Percentiles rank a stretch among this genome's conserved stretches.
These are phyloP conservation scores for Leucophenga montana DNA, from an alignment of 2,888 invertebrate species.

Conservation along the genomic window DNA sequence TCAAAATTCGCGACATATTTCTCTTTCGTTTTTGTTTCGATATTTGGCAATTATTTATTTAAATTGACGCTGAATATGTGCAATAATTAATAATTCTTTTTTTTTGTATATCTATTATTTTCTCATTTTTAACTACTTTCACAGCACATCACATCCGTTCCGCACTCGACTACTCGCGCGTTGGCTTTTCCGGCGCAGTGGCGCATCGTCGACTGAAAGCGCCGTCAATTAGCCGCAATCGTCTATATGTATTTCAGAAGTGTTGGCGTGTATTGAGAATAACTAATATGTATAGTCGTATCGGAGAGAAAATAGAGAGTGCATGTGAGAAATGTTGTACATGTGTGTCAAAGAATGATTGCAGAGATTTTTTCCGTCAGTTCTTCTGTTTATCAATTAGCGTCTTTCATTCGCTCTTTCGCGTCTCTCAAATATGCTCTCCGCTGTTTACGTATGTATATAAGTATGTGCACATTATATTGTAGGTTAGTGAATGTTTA, in stretches of 20 bases:
- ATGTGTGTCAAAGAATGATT: too few species aligned
- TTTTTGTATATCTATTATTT: neutral
- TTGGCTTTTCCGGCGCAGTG: neutral
- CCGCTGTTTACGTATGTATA: too few species aligned
- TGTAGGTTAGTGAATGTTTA: neutral
- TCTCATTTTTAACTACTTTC: slow-evolving; percentile 13
- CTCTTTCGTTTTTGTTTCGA: slow-evolving; percentile 20
- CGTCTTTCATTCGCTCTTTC: neutral
- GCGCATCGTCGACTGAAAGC: slow-evolving; percentile 10
- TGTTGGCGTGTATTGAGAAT: neutral
- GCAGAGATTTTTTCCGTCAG: too few species aligned
- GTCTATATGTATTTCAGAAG: neutral
- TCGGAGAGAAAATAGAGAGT: too few species aligned
- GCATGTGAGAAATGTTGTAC: too few species aligned
- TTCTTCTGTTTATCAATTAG: slow-evolving; percentile 8
- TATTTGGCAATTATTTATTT: slow-evolving; percentile 28
- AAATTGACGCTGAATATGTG: slow-evolving; percentile 5
- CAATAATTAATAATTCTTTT: neutral
- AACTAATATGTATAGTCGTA: too few species aligned
- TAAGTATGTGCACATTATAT: neutral
- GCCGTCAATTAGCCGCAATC: slow-evolving; percentile 9
- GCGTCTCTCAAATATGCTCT: neutral
- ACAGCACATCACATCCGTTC: neutral
- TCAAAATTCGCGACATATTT: slow-evolving; percentile 28
- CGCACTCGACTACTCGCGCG: neutral